A percentile compares a stretch with the other conserved stretches of the same genome.
These are phyloP conservation scores for Megalurothrips usitatus DNA, from an alignment of 2,888 invertebrate species.

Conservation along the genomic window DNA sequence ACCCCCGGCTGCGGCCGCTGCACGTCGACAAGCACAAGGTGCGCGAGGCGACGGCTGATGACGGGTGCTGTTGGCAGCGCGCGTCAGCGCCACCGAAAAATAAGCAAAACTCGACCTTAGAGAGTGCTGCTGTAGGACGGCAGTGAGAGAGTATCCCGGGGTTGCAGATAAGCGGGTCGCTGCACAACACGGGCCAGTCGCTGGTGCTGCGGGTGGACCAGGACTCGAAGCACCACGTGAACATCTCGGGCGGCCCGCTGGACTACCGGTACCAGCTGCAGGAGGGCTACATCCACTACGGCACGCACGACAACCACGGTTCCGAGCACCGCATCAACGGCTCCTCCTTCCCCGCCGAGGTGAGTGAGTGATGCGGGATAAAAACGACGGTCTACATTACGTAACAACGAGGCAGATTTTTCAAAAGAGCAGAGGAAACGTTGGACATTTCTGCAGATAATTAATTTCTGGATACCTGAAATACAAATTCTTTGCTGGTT, in stretches of 20 bases:
- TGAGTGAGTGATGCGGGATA: too few relatives aligned
- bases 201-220: conserved; percentile 87
- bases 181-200: conserved; percentile 92
- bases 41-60: conserved; percentile 45
- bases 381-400: too few relatives aligned
- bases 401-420: too few relatives aligned
- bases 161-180: conserved; percentile 75
- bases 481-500: too few relatives aligned
- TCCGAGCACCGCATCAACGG: conserved; percentile 96
- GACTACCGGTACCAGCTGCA: conserved; percentile 94
- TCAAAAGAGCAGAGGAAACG: too few relatives aligned
- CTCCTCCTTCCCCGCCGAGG: conserved; percentile 95
- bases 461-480: too few relatives aligned
- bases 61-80: too few relatives aligned
- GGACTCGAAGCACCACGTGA: conserved; percentile 84
- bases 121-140: too few relatives aligned
- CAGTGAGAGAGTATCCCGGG: conserved; percentile 29
- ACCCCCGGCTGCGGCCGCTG: conserved; percentile 87
- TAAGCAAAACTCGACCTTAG: too few relatives aligned
- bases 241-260: conserved; percentile 93
- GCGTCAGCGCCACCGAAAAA: too few relatives aligned
- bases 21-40: conserved; percentile 93
- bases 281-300: conserved; percentile 94
- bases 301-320: conserved; percentile 80
- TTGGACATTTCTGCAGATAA: too few relatives aligned